Percentiles rank a stretch among this genome's conserved stretches.
phyloP scores from a whole-genome alignment of 2,113 vertebrate species.

The Neotragus moschatus region DNA sequence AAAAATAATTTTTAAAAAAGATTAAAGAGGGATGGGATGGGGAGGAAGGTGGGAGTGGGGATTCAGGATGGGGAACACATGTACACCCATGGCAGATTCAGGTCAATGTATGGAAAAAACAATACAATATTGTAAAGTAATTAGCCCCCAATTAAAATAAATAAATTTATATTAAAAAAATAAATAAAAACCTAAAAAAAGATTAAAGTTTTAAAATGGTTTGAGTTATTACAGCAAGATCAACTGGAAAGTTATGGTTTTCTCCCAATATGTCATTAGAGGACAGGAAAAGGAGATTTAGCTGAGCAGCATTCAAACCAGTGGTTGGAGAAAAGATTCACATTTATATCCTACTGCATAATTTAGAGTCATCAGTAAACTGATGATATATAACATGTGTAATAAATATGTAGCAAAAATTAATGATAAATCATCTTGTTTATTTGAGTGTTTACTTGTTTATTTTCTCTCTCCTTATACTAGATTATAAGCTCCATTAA shows the following conservation, averaged over 20 bases:
- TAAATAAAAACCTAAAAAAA: neutral
- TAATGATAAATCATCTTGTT: constrained; percentile 43
- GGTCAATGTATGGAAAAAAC: too few relatives aligned
- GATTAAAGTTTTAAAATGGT: constrained; percentile 30
- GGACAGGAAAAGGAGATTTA: constrained; percentile 4
- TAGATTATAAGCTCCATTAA: constrained; percentile 50
- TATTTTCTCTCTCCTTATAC: constrained; percentile 2
- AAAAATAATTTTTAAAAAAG: too few relatives aligned
- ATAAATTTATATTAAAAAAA: too few relatives aligned
- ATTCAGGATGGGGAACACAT: too few relatives aligned
- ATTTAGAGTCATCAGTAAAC: constrained; percentile 54
- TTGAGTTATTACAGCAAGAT: constrained; percentile 29
- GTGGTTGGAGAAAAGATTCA: neutral
- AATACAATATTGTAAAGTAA: too few relatives aligned
- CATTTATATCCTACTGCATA: constrained; percentile 31
- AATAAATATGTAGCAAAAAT: constrained; percentile 32
- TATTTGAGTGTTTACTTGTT: constrained; percentile 44
- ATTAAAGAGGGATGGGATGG: neutral
- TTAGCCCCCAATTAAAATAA: too few relatives aligned
- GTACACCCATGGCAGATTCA: too few relatives aligned
- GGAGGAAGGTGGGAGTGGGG: too few relatives aligned
- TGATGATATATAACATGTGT: neutral
- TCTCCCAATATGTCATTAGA: constrained; percentile 17
- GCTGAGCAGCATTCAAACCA: neutral
- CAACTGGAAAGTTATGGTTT: constrained; percentile 41